phyloP scores from a whole-genome alignment of 2,797 vertebrate genomes.

The Esox masquinongy region DNA sequence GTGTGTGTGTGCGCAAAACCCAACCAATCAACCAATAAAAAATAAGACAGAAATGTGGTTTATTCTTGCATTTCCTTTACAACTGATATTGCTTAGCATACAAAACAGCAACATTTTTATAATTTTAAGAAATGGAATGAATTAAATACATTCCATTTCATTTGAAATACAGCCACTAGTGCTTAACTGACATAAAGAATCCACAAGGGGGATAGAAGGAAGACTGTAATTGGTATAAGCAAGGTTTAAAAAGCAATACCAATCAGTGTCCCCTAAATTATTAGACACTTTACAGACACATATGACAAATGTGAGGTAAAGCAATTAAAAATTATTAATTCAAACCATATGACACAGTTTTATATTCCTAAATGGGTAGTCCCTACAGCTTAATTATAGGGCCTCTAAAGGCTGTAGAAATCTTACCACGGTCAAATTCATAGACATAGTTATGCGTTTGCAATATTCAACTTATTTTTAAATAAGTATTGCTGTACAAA shows the following conservation, averaged over 20 bases:
- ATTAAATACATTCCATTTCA: not conserved
- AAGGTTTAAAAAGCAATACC: not conserved
- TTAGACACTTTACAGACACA: constrained; percentile 10
- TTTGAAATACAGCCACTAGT: not conserved
- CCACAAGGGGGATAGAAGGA: not conserved
- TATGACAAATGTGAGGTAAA: constrained; percentile 14
- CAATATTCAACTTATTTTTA: not conserved
- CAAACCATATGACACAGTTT: not conserved
- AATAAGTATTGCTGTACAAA: no score
- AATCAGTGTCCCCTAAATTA: not conserved
- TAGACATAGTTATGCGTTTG: not conserved
- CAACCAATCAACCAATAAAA: not conserved
- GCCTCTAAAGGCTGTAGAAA: not conserved
- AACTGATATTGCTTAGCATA: not conserved
- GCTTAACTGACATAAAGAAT: not conserved
- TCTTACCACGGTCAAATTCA: not conserved
- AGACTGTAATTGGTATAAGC: not conserved
- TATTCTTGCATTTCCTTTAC: not conserved
- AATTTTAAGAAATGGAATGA: not conserved
- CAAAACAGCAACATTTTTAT: not conserved
- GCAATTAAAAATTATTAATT: constrained; percentile 19
- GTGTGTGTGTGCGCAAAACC: not conserved
- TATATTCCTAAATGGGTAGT: not conserved
- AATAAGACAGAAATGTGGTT: not conserved
- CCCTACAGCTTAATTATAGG: not conserved